Percentiles rank a stretch among this genome's conserved stretches.
These are phyloP conservation scores for Oriolus oriolus DNA, from an alignment of 2,113 vertebrate species.

Conservation along the genomic window DNA sequence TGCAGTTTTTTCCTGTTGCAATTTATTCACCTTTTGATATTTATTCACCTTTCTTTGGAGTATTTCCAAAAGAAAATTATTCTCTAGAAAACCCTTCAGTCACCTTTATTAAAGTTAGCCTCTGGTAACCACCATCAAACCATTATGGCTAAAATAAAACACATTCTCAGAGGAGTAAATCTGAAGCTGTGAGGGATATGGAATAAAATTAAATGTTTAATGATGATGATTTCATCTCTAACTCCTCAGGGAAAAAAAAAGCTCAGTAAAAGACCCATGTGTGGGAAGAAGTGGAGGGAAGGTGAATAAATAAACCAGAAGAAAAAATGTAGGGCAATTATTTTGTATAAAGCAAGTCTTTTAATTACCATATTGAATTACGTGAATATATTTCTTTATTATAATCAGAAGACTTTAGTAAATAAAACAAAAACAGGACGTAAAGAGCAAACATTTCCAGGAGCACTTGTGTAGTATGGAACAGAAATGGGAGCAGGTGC, in stretches of 20 bases:
- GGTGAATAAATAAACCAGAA: not conserved
- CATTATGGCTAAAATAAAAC: not conserved
- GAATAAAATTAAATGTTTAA: not conserved
- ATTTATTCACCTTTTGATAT: not conserved
- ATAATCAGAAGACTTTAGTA: not conserved
- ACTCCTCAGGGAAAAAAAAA: not conserved
- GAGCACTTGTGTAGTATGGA: not conserved
- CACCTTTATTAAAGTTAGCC: not conserved
- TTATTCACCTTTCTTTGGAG: not conserved
- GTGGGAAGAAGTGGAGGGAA: not conserved
- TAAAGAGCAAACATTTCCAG: not conserved
- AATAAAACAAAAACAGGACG: not conserved
- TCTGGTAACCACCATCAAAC: not conserved
- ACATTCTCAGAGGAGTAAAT: not conserved
- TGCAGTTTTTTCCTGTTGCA: not conserved
- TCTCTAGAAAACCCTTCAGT: not conserved
- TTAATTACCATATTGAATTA: not conserved
- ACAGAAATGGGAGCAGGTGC: not conserved
- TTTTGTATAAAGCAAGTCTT: not conserved
- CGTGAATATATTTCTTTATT: not conserved
- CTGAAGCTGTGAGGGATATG: not conserved
- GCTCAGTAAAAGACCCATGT: not conserved
- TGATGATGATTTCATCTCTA: not conserved
- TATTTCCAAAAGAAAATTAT: not conserved
- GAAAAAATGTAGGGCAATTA: not conserved